Base-by-base conservation (phyloP, 2,888 invertebrate genomes). In the Euclidia mi region DNA sequence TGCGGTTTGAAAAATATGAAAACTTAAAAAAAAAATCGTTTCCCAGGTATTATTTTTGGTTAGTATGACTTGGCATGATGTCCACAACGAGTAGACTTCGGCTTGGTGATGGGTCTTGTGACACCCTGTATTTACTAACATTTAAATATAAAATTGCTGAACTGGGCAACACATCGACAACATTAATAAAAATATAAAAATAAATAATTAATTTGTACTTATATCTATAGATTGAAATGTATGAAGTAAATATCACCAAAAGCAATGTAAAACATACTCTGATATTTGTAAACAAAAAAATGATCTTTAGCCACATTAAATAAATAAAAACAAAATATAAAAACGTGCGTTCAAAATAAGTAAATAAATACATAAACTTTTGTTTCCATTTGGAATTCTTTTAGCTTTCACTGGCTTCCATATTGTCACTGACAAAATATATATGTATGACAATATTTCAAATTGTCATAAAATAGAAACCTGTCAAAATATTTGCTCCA, bases 191-290 rank as follows among this genome's bases (percentile, higher is more conserved):
- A 37, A 29, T 47, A 49, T 72, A 32, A 47, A 69, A 60, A 65
- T 60, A 48, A 65, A 60, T n/a, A n/a, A 73, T 48, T 46, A 12
- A 52, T 51, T 60, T 60, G 60, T 57, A 65, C 71, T 65, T 71
- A 61, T 4, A 58, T 43, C 20, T 64, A 72, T 43, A 37, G 0
- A 34, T 62, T 67, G 66, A 66, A 78, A 71, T 71, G 66, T 65
- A 51, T 12, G 57, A 72, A 68, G 65, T 59, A 44, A 46, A 20
- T 6, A 3, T 25, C 20, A 25, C 20, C 28, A 45, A 37, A 35
- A 45, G 18, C 31, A 20, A 29, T 17, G 15, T 25, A 32, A 38
- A 2, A 35, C n/a, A n/a, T n/a, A 41, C 40, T 34, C 44, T 38
- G 18, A 10, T 10, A 11, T n/a, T n/a, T 18, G 7, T 34, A 15